These are phyloP conservation scores for Kuschelorhynchus macadamiae DNA, from an alignment of 2,888 invertebrate species.

Conservation along the genomic window DNA sequence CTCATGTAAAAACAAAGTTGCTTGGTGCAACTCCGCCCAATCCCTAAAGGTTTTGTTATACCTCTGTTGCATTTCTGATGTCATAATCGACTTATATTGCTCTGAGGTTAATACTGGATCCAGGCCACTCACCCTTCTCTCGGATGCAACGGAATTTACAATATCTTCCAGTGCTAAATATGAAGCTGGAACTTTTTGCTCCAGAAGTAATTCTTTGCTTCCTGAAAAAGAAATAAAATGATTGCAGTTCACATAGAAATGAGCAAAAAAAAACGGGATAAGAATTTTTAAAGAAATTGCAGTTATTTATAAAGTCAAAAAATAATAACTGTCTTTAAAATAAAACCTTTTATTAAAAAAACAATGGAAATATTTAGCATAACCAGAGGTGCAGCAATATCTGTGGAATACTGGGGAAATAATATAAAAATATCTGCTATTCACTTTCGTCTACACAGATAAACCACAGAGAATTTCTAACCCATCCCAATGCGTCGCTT, in stretches of 20 bases:
- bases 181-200: conserved; percentile 96
- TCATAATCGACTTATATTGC: conserved; percentile 78
- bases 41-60: conserved; percentile 86
- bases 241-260: no score
- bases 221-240: conserved; percentile 68
- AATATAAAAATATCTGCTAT: no score
- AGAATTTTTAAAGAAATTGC: no score
- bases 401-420: no score
- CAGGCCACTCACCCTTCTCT: conserved; percentile 76
- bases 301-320: no score
- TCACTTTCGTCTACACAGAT: no score
- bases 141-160: conserved; percentile 84
- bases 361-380: no score
- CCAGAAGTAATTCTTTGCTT: conserved; percentile 90
- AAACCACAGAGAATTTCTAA: no score
- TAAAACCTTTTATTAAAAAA: no score
- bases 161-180: conserved; percentile 96
- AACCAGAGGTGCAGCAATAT: no score
- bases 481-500: no score
- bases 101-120: conserved; percentile 90
- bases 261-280: no score
- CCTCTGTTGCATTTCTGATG: conserved; percentile 77
- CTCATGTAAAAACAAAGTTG: conserved; percentile 97
- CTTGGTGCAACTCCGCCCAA: conserved; percentile 92
- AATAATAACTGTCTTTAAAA: background rate